Evolutionary conservation across 2,888 invertebrate species (phyloP).

Genomic region (Habrosyne pyritoides): DNA sequence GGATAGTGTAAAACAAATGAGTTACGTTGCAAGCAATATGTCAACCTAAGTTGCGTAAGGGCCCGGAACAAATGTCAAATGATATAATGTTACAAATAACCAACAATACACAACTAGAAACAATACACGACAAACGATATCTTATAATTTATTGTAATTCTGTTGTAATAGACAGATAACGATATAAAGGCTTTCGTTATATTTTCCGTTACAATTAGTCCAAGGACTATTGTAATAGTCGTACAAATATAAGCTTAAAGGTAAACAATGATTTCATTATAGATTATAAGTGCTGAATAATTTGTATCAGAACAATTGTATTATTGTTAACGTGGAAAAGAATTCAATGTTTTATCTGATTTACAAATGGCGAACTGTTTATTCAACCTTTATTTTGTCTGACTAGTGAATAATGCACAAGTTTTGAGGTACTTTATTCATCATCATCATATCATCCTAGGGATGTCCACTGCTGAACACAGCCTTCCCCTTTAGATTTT

Average conservation of each 20-base stretch:
- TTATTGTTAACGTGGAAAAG: not conserved
- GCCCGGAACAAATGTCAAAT: slow-evolving; percentile 61
- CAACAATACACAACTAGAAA: slow-evolving; percentile 24
- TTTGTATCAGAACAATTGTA: not conserved
- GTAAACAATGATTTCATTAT: slow-evolving; percentile 1
- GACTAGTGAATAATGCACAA: too few species aligned
- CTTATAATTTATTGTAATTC: slow-evolving; percentile 52
- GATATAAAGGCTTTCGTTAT: slow-evolving; percentile 52
- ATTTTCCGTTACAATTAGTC: slow-evolving; percentile 50
- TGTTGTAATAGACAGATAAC: slow-evolving; percentile 43
- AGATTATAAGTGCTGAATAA: slow-evolving; percentile 2
- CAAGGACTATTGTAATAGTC: slow-evolving; percentile 47
- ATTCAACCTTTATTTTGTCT: too few species aligned
- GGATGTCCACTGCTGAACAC: too few species aligned
- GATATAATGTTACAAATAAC: slow-evolving; percentile 40
- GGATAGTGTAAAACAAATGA: slow-evolving; percentile 37
- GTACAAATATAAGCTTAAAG: slow-evolving; percentile 2
- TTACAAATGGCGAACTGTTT: too few species aligned
- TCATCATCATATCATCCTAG: too few species aligned
- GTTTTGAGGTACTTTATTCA: too few species aligned
- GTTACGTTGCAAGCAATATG: slow-evolving; percentile 46
- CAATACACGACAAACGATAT: slow-evolving; percentile 41
- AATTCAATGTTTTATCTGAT: not conserved
- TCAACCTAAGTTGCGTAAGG: slow-evolving; percentile 54
- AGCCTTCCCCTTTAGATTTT: too few species aligned